A percentile compares a stretch with the other conserved stretches of the same genome.
Conservation (phyloP, 2,797 vertebrate species). For the Chelmon rostratus region DNA sequence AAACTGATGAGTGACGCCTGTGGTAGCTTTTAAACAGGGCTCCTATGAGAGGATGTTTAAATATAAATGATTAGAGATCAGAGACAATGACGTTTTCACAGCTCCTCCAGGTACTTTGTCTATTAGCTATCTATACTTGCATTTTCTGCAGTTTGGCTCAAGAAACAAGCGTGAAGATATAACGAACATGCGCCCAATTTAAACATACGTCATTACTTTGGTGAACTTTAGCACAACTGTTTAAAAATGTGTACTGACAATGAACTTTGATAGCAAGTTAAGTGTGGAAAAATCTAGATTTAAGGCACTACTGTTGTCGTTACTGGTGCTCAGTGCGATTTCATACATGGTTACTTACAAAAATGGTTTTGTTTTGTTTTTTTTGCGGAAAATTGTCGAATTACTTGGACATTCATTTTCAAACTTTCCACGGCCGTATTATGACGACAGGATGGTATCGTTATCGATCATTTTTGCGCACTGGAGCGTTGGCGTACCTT, state of each 20-base stretch:
- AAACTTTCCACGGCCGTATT: not conserved
- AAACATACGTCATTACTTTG: not conserved
- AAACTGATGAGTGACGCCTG: not conserved
- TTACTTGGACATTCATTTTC: not conserved
- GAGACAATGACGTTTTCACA: not conserved
- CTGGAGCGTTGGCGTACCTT: constrained; percentile 83
- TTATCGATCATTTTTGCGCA: too few species aligned
- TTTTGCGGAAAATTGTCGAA: not conserved
- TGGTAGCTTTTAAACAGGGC: not conserved
- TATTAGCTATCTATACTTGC: not conserved
- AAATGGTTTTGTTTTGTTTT: not conserved
- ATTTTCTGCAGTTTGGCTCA: not conserved
- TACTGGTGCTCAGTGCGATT: not conserved
- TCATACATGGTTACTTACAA: not conserved
- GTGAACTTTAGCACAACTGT: not conserved
- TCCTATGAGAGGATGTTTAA: not conserved
- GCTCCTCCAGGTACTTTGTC: too few species aligned
- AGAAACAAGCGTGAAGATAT: not conserved
- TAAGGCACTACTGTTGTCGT: not conserved
- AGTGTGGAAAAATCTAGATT: not conserved
- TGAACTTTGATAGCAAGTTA: not conserved
- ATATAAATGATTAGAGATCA: not conserved
- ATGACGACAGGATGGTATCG: accelerated
- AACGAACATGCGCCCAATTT: not conserved
- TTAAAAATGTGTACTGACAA: not conserved